Conservation (phyloP, 2,113 vertebrate genomes). For the Gadus macrocephalus region DNA sequence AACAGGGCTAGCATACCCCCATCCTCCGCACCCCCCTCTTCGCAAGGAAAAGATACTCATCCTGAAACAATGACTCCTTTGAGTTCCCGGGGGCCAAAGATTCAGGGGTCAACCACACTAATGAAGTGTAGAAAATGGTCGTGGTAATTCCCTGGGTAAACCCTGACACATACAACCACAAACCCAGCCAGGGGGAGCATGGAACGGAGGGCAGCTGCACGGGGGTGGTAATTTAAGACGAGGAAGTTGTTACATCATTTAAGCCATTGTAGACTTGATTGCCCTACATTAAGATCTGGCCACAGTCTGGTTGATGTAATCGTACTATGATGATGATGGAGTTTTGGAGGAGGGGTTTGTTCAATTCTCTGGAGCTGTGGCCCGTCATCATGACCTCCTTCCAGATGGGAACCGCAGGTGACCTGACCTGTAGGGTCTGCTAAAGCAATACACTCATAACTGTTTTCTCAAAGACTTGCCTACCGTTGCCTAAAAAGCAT, state of each 20-base stretch:
- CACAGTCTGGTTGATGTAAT: conserved; percentile 22
- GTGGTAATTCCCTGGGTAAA: conserved; percentile 21
- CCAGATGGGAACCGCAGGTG: conserved; percentile 4
- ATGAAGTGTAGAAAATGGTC: conserved; percentile 27
- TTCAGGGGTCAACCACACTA: conserved; percentile 18
- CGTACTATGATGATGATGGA: conserved; percentile 10
- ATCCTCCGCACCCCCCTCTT: no score
- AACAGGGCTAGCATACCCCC: no score
- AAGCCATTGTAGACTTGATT: not conserved
- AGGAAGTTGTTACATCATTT: not conserved
- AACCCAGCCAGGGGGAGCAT: no score
- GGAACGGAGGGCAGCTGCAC: no score
- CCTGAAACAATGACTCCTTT: conserved; percentile 29
- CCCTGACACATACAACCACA: not conserved
- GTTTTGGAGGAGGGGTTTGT: conserved; percentile 19
- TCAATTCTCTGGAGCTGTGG: not conserved
- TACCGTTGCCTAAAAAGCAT: no score
- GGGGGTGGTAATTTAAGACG: no score
- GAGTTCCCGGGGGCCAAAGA: conserved; percentile 13
- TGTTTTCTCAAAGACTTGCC: no score
- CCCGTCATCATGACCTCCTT: no score
- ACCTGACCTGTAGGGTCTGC: conserved; percentile 34
- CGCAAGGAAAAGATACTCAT: not conserved
- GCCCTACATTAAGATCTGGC: not conserved
- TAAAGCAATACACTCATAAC: no score